A percentile compares a stretch with the other conserved stretches of the same genome.
Conservation (phyloP, 2,888 invertebrate genomes). For the Lamproptera curius region DNA sequence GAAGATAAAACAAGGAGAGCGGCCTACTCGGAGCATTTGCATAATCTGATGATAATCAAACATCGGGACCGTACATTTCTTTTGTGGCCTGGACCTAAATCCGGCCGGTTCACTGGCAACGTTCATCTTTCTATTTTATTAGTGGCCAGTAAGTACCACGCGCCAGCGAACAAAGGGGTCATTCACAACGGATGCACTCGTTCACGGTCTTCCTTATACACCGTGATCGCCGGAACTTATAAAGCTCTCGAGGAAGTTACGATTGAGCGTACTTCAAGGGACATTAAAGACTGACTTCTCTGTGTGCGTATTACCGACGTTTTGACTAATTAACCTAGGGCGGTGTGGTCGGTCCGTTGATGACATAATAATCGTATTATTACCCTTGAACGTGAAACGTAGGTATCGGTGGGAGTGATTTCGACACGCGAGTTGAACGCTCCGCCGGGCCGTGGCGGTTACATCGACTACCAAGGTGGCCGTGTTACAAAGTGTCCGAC, state of each 20-base stretch:
- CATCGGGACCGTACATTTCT: constrained; percentile 48
- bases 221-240: constrained; percentile 14
- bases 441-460: constrained; percentile 60
- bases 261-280: constrained; percentile 4
- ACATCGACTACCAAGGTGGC: constrained; percentile 24
- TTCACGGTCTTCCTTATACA: constrained; percentile 15
- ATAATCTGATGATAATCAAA: constrained; percentile 78
- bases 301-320: neutral
- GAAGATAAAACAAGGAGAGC: constrained; percentile 68
- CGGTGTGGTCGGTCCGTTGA: constrained; percentile 26
- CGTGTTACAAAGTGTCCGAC: constrained; percentile 25
- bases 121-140: neutral
- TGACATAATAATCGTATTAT: constrained; percentile 53
- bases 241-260: constrained; percentile 17
- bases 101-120: constrained; percentile 13
- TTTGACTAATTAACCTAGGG: neutral
- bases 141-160: neutral
- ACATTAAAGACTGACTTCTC: constrained; percentile 4
- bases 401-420: constrained; percentile 35
- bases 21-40: constrained; percentile 72
- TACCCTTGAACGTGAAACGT: constrained; percentile 60
- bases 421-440: constrained; percentile 67
- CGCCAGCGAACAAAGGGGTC: constrained; percentile 1
- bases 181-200: constrained; percentile 15
- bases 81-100: constrained; percentile 26